Percentiles rank a stretch among this genome's conserved stretches.
Evolutionary conservation across 2,113 vertebrate genomes (phyloP).

Genomic region (Cairina moschata): DNA sequence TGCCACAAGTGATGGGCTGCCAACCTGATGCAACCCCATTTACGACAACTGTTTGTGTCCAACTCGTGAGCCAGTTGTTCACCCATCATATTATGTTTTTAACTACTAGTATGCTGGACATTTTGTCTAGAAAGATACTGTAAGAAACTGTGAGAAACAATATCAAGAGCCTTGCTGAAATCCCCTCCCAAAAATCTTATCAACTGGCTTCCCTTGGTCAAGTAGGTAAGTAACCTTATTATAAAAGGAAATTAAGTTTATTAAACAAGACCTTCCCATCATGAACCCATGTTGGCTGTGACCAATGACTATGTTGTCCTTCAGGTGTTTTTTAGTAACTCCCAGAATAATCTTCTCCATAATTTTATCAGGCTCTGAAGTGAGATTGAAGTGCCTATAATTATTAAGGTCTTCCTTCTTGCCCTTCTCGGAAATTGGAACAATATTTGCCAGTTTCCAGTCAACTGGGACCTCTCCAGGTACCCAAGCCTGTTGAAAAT

Average conservation of each 20-base stretch:
- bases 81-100: too few species aligned
- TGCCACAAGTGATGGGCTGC: too few species aligned
- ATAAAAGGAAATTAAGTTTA: background rate
- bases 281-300: background rate
- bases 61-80: too few species aligned
- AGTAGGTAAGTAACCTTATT: too few species aligned
- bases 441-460: background rate
- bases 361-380: background rate
- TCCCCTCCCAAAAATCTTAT: too few species aligned
- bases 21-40: too few species aligned
- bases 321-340: background rate
- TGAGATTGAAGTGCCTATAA: background rate
- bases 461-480: background rate
- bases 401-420: background rate
- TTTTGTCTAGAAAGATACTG: background rate
- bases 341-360: background rate
- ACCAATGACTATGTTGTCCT: background rate
- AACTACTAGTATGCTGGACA: background rate
- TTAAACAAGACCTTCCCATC: background rate
- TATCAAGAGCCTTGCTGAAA: background rate
- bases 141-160: background rate
- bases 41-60: too few species aligned
- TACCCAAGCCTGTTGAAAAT: background rate
- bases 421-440: background rate
- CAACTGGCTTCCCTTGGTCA: too few species aligned